Conservation (phyloP, 2,113 vertebrate genomes). For the Antigone vipio region DNA sequence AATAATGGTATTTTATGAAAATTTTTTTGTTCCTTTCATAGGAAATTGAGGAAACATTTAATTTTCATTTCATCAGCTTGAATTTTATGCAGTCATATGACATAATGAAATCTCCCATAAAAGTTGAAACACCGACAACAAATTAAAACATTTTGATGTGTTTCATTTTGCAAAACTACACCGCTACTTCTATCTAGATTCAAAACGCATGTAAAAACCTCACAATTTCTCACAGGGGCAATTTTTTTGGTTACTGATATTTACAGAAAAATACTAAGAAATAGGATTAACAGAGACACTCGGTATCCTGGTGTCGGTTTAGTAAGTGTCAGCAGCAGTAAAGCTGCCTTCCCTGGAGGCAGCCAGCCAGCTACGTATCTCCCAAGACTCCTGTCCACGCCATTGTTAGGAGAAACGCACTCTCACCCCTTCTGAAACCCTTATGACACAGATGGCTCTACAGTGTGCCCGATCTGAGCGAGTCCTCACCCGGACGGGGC, state of each 20-base stretch:
- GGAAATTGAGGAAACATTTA: neutral
- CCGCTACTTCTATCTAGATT: neutral
- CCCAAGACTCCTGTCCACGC: fast-evolving
- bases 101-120: neutral
- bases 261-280: neutral
- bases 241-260: neutral
- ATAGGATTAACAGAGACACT: neutral
- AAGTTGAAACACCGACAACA: neutral
- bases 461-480: fast-evolving
- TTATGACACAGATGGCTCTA: neutral
- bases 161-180: neutral
- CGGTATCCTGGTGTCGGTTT: neutral
- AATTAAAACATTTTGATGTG: neutral
- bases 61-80: neutral
- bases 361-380: neutral
- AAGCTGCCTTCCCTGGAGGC: neutral
- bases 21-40: neutral
- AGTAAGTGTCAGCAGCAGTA: neutral
- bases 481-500: fast-evolving
- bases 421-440: neutral
- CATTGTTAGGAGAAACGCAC: neutral
- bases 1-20: neutral
- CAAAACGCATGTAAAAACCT: neutral
- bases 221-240: neutral
- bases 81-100: neutral